Conservation (phyloP, 1,140 invertebrate genomes). For the Onthophagus taurus region DNA sequence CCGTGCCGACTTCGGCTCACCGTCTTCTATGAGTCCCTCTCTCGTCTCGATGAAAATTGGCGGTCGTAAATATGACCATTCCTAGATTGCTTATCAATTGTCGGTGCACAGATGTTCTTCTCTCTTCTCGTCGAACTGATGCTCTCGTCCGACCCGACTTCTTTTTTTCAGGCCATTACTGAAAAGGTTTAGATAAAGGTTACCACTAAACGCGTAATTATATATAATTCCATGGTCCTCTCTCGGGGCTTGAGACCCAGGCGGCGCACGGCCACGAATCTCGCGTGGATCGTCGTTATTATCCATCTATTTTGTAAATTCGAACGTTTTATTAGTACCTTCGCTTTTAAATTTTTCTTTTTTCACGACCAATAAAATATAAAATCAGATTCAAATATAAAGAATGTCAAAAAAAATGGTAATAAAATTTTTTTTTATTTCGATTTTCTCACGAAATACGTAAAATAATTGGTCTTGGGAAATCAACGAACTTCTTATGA, state of each 20-base stretch:
- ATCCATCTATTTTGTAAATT: slow-evolving; percentile 5
- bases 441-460: background rate
- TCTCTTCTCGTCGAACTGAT: background rate
- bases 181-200: slow-evolving; percentile 5
- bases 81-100: slow-evolving; percentile 2
- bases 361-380: background rate
- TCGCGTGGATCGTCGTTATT: background rate
- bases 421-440: background rate
- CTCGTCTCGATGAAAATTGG: background rate
- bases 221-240: background rate
- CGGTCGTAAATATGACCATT: slow-evolving; percentile 1
- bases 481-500: too few relatives aligned
- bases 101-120: background rate
- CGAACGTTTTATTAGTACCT: background rate
- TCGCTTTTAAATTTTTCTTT: background rate
- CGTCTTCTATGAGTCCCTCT: background rate
- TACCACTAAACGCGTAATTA: slow-evolving; percentile 4
- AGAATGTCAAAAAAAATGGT: background rate
- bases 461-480: too few relatives aligned
- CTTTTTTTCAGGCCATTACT: background rate
- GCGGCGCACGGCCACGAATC: too few relatives aligned
- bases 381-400: background rate
- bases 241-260: too few relatives aligned
- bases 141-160: background rate
- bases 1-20: background rate